A percentile compares a stretch with the other conserved stretches of the same genome.
These are phyloP conservation scores for Rallus crepitans DNA, from an alignment of 2,797 vertebrate species.

Conservation along the genomic window DNA sequence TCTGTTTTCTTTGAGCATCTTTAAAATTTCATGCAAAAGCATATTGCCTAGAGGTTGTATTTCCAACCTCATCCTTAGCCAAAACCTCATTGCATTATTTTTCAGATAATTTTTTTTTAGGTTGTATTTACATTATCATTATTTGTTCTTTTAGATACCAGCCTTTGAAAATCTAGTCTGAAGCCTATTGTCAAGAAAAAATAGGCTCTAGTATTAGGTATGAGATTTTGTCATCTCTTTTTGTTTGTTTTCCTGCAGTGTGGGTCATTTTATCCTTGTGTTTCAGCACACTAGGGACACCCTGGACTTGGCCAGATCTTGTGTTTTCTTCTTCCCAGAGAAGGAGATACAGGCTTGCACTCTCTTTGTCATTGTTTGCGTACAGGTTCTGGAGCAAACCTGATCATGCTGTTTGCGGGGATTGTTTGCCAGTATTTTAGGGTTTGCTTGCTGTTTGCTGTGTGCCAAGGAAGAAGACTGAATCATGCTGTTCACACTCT, in stretches of 20 bases:
- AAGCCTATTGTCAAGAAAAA: background rate
- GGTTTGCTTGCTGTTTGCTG: background rate
- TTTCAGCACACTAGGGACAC: background rate
- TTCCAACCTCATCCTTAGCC: background rate
- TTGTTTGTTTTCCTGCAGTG: background rate
- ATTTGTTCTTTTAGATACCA: background rate
- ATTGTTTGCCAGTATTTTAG: conserved; percentile 32
- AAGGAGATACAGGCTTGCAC: background rate
- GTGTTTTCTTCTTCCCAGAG: background rate
- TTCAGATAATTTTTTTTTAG: background rate
- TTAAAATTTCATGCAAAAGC: conserved; percentile 26
- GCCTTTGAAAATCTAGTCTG: background rate
- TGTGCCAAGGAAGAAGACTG: background rate
- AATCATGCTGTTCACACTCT: background rate
- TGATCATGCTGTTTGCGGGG: background rate
- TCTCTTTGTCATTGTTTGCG: background rate
- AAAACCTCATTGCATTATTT: background rate
- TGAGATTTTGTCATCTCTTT: background rate
- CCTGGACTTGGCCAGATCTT: background rate
- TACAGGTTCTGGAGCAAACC: background rate
- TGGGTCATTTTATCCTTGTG: background rate
- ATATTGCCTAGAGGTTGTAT: background rate
- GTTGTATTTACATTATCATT: background rate
- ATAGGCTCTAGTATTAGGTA: background rate
- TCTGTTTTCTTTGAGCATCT: background rate